Conservation (phyloP, 1,140 invertebrate genomes). For the Trichonephila inaurata region DNA sequence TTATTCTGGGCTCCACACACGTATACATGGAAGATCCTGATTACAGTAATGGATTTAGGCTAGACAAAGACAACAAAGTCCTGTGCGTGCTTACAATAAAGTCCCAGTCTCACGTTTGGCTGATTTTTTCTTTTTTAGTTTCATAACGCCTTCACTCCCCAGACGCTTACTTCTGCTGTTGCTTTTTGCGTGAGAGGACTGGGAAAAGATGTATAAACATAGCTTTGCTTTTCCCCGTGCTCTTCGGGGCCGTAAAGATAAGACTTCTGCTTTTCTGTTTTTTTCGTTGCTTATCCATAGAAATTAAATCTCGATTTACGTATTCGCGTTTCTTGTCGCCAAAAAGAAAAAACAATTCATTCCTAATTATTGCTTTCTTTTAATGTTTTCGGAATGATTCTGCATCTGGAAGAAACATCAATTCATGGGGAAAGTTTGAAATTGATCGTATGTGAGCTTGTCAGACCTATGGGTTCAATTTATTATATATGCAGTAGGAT, state of each 20-base stretch:
- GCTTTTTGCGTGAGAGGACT: slow-evolving; percentile 45
- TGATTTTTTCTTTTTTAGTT: slow-evolving; percentile 48
- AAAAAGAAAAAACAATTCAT: not conserved
- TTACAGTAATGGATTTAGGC: slow-evolving; percentile 74
- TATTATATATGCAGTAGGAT: too few species aligned
- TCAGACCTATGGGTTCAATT: too few species aligned
- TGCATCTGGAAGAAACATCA: too few species aligned
- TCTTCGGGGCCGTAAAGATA: not conserved
- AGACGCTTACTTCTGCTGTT: slow-evolving; percentile 12
- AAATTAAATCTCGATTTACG: slow-evolving; percentile 14
- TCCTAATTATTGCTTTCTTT: not conserved
- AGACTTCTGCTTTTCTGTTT: slow-evolving; percentile 19
- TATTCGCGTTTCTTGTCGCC: not conserved
- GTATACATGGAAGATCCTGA: slow-evolving; percentile 75
- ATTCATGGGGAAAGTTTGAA: too few species aligned
- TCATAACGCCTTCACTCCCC: slow-evolving; percentile 5
- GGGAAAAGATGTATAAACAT: slow-evolving; percentile 52
- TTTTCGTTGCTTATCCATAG: not conserved
- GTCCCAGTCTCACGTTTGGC: slow-evolving; percentile 65
- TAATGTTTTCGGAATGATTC: too few species aligned
- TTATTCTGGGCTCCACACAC: slow-evolving; percentile 50
- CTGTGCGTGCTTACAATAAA: slow-evolving; percentile 71
- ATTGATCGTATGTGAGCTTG: too few species aligned
- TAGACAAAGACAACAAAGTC: slow-evolving; percentile 74
- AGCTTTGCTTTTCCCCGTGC: not conserved